Base-by-base conservation (phyloP, 2,113 vertebrate species). In the Platycercus adscitus region DNA sequence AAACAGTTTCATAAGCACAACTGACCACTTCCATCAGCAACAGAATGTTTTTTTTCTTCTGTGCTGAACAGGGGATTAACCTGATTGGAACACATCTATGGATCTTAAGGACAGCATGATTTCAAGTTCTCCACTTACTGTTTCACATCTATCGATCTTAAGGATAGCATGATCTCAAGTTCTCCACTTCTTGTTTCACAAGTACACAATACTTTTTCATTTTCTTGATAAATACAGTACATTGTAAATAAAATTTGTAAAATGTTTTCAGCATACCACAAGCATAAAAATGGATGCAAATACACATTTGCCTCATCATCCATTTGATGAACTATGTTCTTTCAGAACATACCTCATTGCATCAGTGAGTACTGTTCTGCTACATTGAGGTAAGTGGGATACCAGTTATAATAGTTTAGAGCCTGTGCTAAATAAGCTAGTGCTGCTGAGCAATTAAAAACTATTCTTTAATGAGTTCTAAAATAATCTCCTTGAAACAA, bases 391-490 rank as follows among this genome's bases (percentile, higher is more conserved):
- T 70, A 85, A 84, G 52, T 29, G n/a, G 29, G 72, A 78, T 81
- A 92, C 25, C 75, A 82, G 63, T n/a, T 81, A 66, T 13, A 91
- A 56, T 13, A 58, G 81, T 86, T 85, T 83, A 91, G n/a, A 89
- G 79, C 11, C 64, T 77, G 41, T 25, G 63, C 69, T 95, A 96
- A 90, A 39, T 52, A 73, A 64, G 37, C 77, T 2, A 56, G 76
- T 86, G 81, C 53, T 82, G 70, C 61, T 76, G 35, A 93, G 37
- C 65, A 91, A 89, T 79, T 90, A 89, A 84, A 93, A 94, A 39
- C 35, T 65, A 64, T 63, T 77, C 37, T 88, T 87, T 79, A 92
- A 86, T 75, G 66, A 85, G 53, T 86, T 89, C 82, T 86, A 93
- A 91, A 96, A 89, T 25, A 8, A 72, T 44, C 29, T 88, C 33